Percentiles rank a stretch among this genome's conserved stretches.
Evolutionary conservation across 1,140 invertebrate genomes (phyloP).

Genomic region (Drosophila pruinosa): DNA sequence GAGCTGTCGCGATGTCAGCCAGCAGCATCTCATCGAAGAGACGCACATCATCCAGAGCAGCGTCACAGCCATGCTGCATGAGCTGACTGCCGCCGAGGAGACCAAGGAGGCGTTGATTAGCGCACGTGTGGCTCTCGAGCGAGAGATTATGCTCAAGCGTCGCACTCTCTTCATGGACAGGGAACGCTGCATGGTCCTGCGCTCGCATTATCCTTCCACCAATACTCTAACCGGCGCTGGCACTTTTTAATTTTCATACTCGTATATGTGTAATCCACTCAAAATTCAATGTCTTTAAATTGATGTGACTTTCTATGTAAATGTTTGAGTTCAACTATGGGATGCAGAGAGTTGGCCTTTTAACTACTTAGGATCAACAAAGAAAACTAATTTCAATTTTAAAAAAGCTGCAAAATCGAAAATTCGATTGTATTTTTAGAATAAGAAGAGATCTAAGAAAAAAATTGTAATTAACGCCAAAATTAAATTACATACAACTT

Average conservation of each 20-base stretch:
- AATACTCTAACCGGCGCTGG: conserved; percentile 85
- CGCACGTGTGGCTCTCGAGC: conserved; percentile 86
- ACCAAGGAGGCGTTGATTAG: conserved; percentile 85
- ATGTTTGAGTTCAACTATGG: too few relatives aligned
- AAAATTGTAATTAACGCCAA: too few relatives aligned
- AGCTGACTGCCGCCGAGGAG: conserved; percentile 86
- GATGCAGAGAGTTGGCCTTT: too few relatives aligned
- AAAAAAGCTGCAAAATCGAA: too few relatives aligned
- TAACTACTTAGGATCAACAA: too few relatives aligned
- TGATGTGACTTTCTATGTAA: not conserved
- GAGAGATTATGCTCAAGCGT: conserved; percentile 88
- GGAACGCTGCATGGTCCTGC: conserved; percentile 86
- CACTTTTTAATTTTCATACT: not conserved
- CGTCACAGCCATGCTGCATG: conserved; percentile 85
- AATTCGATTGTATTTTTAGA: too few relatives aligned
- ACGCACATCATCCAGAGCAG: conserved; percentile 88
- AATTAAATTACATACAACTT: too few relatives aligned
- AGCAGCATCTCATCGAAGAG: conserved; percentile 89
- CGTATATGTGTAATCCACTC: not conserved
- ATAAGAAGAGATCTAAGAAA: too few relatives aligned
- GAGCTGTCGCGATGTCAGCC: conserved; percentile 88
- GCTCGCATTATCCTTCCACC: conserved; percentile 88
- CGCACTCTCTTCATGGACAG: conserved; percentile 88
- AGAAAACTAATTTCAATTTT: too few relatives aligned
- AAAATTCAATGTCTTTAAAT: conserved; percentile 31